Percentiles rank a stretch among this genome's conserved stretches.
Evolutionary conservation across 2,113 vertebrate species (phyloP).

Genomic region (Cinclus mexicanus): DNA sequence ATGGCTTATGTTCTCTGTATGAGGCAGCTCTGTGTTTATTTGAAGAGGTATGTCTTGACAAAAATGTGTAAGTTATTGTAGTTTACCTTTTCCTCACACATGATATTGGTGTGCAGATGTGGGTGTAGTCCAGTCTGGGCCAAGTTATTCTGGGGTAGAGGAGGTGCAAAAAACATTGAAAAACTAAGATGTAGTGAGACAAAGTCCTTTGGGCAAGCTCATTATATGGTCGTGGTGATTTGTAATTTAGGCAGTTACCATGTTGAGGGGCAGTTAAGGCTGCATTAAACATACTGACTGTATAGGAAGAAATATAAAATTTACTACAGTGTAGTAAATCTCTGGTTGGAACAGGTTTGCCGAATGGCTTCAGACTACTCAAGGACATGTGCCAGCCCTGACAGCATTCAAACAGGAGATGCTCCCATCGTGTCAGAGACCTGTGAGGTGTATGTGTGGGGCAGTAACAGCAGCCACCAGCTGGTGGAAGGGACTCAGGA

Average conservation of each 20-base stretch:
- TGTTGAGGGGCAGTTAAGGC: background rate
- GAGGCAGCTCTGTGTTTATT: constrained; percentile 93
- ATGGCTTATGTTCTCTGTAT: constrained; percentile 91
- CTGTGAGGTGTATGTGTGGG: constrained; percentile 92
- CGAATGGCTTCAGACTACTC: constrained; percentile 92
- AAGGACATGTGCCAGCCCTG: constrained; percentile 93
- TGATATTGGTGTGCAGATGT: background rate
- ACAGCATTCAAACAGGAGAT: constrained; percentile 92
- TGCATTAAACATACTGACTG: background rate
- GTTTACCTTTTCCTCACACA: background rate
- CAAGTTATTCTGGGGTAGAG: background rate
- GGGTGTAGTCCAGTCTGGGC: background rate
- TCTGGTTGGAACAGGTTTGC: constrained; percentile 78
- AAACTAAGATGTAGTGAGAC: background rate
- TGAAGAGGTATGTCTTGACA: constrained; percentile 84
- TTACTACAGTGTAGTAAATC: background rate
- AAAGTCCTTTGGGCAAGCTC: background rate
- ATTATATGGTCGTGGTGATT: background rate
- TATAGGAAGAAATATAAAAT: background rate
- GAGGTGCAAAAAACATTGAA: background rate
- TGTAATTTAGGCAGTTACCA: background rate
- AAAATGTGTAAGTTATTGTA: background rate
- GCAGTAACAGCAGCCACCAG: constrained; percentile 87
- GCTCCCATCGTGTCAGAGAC: constrained; percentile 90
- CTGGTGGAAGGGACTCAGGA: constrained; percentile 87